Conservation (phyloP, 2,888 invertebrate species). For the Atethmia centrago region DNA sequence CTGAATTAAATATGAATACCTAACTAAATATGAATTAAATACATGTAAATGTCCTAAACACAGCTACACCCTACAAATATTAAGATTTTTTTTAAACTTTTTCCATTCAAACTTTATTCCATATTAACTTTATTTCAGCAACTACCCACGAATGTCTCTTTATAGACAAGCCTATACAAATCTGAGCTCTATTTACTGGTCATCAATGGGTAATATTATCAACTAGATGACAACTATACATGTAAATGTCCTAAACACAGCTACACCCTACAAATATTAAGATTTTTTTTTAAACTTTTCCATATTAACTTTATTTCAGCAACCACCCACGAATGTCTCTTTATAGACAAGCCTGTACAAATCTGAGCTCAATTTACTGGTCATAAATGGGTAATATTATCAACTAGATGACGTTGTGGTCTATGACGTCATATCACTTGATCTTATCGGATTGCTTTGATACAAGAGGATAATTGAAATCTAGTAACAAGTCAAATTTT, state of each 20-base stretch:
- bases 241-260: background rate
- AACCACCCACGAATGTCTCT: background rate
- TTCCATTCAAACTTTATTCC: too few species aligned
- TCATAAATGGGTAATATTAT: conserved; percentile 24
- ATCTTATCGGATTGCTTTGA: conserved; percentile 23
- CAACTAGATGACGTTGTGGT: conserved; percentile 35
- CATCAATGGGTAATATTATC: conserved; percentile 24
- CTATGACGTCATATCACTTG: conserved; percentile 25
- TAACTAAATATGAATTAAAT: background rate
- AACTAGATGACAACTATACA: too few species aligned
- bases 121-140: conserved; percentile 10
- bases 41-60: background rate
- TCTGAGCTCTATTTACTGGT: conserved; percentile 27
- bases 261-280: background rate
- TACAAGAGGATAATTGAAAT: conserved; percentile 31
- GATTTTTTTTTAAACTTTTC: background rate
- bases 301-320: conserved; percentile 10
- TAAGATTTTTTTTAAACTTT: background rate
- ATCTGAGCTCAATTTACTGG: conserved; percentile 28
- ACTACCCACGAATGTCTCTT: background rate
- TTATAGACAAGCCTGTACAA: conserved; percentile 10
- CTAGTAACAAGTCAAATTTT: background rate
- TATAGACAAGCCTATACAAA: conserved; percentile 16
- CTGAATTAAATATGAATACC: too few species aligned
- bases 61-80: background rate